These are phyloP conservation scores for Rhizomys pruinosus DNA, from an alignment of 2,113 vertebrate species.

Conservation along the genomic window DNA sequence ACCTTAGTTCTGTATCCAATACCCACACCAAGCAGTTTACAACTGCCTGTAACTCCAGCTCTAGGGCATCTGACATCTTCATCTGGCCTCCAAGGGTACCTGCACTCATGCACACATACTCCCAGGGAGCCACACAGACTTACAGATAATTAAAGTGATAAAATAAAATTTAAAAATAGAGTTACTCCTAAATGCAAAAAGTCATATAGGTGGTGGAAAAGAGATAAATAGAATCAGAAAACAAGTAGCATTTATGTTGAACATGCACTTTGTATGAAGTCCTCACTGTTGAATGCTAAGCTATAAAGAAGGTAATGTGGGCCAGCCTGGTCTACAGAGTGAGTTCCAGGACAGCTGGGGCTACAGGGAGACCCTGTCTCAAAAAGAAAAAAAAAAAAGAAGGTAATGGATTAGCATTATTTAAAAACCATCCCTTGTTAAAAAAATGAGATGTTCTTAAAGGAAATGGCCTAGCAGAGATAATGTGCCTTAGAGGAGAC, in stretches of 20 bases:
- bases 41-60: background rate
- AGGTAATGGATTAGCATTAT: background rate
- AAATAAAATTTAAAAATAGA: background rate
- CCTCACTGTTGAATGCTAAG: background rate
- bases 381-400: no score
- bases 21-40: background rate
- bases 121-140: no score
- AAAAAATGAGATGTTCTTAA: constrained; percentile 52
- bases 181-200: background rate
- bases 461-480: constrained; percentile 25
- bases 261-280: background rate
- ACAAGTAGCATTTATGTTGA: background rate
- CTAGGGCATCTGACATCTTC: background rate
- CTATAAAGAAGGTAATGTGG: background rate
- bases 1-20: no score
- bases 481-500: background rate
- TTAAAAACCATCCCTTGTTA: background rate
- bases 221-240: background rate
- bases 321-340: no score
- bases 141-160: background rate
- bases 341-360: no score
- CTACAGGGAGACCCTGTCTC: no score
- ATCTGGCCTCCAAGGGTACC: no score
- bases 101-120: no score
- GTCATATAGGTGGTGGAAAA: background rate